These are phyloP conservation scores for Nasonia giraulti DNA, from an alignment of 1,140 invertebrate species.

Conservation along the genomic window DNA sequence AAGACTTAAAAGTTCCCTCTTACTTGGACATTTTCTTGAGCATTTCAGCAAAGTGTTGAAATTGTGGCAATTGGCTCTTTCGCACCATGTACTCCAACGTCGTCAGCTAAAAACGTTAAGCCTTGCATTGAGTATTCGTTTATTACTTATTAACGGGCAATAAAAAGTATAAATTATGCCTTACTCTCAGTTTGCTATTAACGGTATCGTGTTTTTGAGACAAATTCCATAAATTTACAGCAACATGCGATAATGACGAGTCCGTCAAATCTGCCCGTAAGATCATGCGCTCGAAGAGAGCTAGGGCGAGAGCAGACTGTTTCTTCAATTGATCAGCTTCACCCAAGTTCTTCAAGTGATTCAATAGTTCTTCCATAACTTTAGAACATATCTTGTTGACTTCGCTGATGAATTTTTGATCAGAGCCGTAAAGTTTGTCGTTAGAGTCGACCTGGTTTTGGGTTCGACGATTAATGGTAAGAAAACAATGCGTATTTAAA, in stretches of 20 bases:
- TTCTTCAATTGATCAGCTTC: slow-evolving; percentile 77
- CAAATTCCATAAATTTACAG: slow-evolving; percentile 86
- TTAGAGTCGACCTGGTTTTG: slow-evolving; percentile 88
- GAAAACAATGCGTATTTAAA: slow-evolving; percentile 10
- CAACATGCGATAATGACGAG: slow-evolving; percentile 78
- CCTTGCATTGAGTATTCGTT: background rate
- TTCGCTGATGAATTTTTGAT: slow-evolving; percentile 89
- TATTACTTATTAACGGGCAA: background rate
- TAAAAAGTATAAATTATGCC: slow-evolving; percentile 28
- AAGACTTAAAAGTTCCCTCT: slow-evolving; percentile 30
- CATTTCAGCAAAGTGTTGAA: slow-evolving; percentile 64
- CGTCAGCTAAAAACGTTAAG: slow-evolving; percentile 57
- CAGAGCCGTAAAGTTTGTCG: slow-evolving; percentile 92
- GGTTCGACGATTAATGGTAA: slow-evolving; percentile 39
- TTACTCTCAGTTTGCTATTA: slow-evolving; percentile 75
- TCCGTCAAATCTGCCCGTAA: slow-evolving; percentile 81
- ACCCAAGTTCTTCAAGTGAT: slow-evolving; percentile 81
- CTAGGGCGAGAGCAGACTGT: slow-evolving; percentile 82
- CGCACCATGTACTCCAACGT: slow-evolving; percentile 64
- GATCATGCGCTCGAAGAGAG: slow-evolving; percentile 84
- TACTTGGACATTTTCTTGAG: slow-evolving; percentile 61
- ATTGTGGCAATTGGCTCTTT: slow-evolving; percentile 63
- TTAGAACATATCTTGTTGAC: slow-evolving; percentile 86
- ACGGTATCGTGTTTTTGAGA: slow-evolving; percentile 77
- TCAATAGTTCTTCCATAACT: slow-evolving; percentile 85